Base-by-base conservation (phyloP, 1,140 invertebrate genomes). In the Zophobas morio region DNA sequence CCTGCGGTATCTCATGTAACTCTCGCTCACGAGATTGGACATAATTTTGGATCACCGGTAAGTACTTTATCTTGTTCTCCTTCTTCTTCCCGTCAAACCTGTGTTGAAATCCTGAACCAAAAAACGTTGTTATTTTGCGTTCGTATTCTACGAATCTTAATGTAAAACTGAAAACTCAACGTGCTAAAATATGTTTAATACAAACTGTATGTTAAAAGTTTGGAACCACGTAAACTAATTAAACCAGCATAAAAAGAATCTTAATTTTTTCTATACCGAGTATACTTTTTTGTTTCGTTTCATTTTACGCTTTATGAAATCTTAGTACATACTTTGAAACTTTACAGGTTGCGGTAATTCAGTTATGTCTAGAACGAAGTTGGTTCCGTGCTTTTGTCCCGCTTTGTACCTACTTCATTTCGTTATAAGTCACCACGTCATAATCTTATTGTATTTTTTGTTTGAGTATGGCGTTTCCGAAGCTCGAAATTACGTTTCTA, bases 1-100 rank as follows among this genome's bases (percentile, higher is more conserved):
- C 96, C 95, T 32, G 96, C 96, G 36, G 98, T 99, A n/a, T 98
- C 96, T 5, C 97, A 99, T 87, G 96, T 99, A 57, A 99, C 98
- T 5, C 90, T 99, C 76, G 98, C 98, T 20, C 98, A 99, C 87
- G 98, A 99, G 90, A 98, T 99, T 84, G 98, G 98, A 46, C 98
- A 99, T 87, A 99, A 99, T 88, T 99, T 99, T 86, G 98, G 98
- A 75, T 99, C 98, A 33, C 96, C 96, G 82, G 96, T 97, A 88
- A 91, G 90, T 88, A 76, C 37, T 6, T 40, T 36, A 40, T 70
- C 32, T 34, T 54, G 51, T 72, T 49, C 6, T 49, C 57, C n/a
- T 60, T 60, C 35, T 60, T 56, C 42, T 46, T 46, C 6, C 6
- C 6, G 42, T 3, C 42, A 46, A 8, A 46, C 42, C 42, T 3